A percentile compares a stretch with the other conserved stretches of the same genome.
Evolutionary conservation across 2,888 invertebrate genomes (phyloP).

Genomic region (Nebria salina): DNA sequence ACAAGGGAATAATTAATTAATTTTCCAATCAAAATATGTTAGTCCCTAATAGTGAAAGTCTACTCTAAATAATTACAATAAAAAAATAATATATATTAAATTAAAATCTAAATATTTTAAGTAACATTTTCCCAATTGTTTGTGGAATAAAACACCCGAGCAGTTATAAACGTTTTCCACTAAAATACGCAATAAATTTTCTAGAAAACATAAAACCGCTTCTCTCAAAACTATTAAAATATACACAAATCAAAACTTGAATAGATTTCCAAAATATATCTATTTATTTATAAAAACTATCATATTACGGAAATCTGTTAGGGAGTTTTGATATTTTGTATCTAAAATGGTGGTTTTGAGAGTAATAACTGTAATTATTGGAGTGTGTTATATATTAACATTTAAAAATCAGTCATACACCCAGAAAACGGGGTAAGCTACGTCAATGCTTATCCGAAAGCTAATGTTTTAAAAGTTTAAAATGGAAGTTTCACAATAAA

Average conservation of each 20-base stretch:
- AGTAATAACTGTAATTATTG: not conserved
- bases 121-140: not conserved
- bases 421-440: not conserved
- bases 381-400: conserved; percentile 38
- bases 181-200: not conserved
- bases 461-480: not conserved
- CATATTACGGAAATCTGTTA: not conserved
- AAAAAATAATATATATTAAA: not conserved
- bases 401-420: conserved; percentile 44
- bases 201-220: not conserved
- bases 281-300: not conserved
- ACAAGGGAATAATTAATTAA: not conserved
- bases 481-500: not conserved
- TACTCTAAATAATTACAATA: not conserved
- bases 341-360: not conserved
- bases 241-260: not conserved
- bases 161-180: not conserved
- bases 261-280: not conserved
- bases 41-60: too few relatives aligned
- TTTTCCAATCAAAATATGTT: not conserved
- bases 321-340: not conserved
- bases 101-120: not conserved
- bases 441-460: not conserved
- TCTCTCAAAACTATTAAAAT: not conserved
- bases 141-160: not conserved